Conservation (phyloP, 2,888 invertebrate species). For the Dromius quadrimaculatus region DNA sequence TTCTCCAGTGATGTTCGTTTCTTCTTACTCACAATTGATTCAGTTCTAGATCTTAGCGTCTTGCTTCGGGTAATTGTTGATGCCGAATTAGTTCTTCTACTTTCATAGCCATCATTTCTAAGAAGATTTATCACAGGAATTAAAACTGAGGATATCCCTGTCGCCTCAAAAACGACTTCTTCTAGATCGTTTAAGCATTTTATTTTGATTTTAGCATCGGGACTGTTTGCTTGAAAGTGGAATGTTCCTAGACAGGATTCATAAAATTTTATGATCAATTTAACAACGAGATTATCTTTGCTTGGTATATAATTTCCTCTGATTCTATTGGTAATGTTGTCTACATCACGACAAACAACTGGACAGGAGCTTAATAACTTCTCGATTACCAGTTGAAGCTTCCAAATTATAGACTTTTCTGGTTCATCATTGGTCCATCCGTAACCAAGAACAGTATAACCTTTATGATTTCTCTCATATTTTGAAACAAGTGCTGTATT, state of each 20-base stretch:
- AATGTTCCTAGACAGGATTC: slow-evolving; percentile 55
- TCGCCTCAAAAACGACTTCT: slow-evolving; percentile 53
- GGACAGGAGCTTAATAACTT: slow-evolving; percentile 46
- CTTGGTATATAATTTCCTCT: slow-evolving; percentile 56
- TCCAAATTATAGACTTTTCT: slow-evolving; percentile 56
- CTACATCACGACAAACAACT: not conserved
- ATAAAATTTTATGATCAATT: slow-evolving; percentile 54
- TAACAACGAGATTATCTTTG: slow-evolving; percentile 54
- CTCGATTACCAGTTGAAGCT: slow-evolving; percentile 57
- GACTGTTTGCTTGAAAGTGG: slow-evolving; percentile 54
- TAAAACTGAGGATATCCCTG: slow-evolving; percentile 53
- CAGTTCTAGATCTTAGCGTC: too few relatives aligned
- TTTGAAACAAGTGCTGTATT: slow-evolving; percentile 57
- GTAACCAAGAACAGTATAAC: slow-evolving; percentile 63
- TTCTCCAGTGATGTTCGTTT: not conserved
- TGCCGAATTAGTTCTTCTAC: too few relatives aligned
- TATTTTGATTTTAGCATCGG: slow-evolving; percentile 54
- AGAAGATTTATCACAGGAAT: slow-evolving; percentile 53
- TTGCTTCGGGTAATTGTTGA: too few relatives aligned
- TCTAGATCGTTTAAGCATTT: slow-evolving; percentile 53
- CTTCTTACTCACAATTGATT: too few relatives aligned
- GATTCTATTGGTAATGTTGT: not conserved
- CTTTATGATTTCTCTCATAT: slow-evolving; percentile 59
- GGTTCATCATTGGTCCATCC: slow-evolving; percentile 58
- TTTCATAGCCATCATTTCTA: slow-evolving; percentile 34